Evolutionary conservation across 2,888 invertebrate genomes (phyloP).

Genomic region (Pollenia labialis): DNA sequence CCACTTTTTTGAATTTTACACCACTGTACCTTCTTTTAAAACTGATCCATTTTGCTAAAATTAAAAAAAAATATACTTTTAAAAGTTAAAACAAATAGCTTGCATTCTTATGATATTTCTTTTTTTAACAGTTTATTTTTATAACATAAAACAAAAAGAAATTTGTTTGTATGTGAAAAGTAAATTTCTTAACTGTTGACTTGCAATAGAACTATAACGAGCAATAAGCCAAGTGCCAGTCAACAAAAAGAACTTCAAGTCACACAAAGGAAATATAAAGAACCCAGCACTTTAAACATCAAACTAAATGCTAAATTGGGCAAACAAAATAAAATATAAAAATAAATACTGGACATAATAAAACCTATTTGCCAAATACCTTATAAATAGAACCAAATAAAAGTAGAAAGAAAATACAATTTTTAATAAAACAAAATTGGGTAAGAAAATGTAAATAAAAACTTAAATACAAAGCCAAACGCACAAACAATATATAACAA

Average conservation of each 20-base stretch:
- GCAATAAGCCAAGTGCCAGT: constrained; percentile 45
- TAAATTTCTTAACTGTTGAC: constrained; percentile 30
- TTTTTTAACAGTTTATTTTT: background rate
- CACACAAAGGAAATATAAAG: constrained; percentile 35
- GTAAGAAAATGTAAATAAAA: constrained; percentile 39
- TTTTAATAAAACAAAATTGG: constrained; percentile 18
- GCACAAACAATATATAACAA: background rate
- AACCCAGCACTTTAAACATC: constrained; percentile 40
- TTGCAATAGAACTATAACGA: constrained; percentile 50
- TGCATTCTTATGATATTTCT: background rate
- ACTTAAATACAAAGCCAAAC: background rate
- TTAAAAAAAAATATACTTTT: too few species aligned
- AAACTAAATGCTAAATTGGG: constrained; percentile 50
- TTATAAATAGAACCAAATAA: constrained; percentile 25
- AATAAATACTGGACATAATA: constrained; percentile 31
- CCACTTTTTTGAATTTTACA: too few species aligned
- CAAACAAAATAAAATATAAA: constrained; percentile 1
- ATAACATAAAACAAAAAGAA: background rate
- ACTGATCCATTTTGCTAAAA: too few species aligned
- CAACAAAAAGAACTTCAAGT: constrained; percentile 37
- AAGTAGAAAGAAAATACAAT: background rate
- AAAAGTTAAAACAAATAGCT: too few species aligned
- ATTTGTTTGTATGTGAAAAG: background rate
- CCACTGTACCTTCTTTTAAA: too few species aligned
- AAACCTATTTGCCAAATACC: constrained; percentile 28